Percentiles rank a stretch among this genome's conserved stretches.
Conservation (phyloP, 2,888 invertebrate species). For the Heteromurus nitidus region DNA sequence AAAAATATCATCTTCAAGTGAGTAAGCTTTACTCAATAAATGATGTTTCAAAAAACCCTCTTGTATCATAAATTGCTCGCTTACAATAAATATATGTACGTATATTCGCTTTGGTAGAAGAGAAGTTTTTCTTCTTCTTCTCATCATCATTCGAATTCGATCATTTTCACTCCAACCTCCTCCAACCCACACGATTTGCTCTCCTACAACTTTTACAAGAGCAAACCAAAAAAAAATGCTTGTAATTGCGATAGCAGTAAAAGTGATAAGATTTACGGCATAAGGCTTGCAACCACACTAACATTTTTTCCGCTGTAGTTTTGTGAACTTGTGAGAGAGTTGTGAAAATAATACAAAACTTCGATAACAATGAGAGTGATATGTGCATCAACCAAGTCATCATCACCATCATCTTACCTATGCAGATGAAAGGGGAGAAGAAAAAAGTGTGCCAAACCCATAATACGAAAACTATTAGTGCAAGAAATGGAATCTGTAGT, state of each 20-base stretch:
- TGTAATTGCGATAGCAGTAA: slow-evolving; percentile 36
- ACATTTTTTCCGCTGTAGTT: too few species aligned
- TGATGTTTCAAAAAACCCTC: slow-evolving; percentile 5
- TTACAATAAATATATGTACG: too few species aligned
- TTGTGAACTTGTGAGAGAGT: too few species aligned
- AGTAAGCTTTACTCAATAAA: slow-evolving; percentile 17
- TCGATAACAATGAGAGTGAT: too few species aligned
- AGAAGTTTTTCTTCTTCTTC: background rate
- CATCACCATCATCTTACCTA: slow-evolving; percentile 1
- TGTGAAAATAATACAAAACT: too few species aligned
- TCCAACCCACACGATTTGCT: slow-evolving; percentile 45
- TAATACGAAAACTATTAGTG: slow-evolving; percentile 45
- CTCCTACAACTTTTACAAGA: background rate
- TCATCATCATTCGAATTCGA: slow-evolving; percentile 14
- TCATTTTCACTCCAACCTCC: slow-evolving; percentile 30
- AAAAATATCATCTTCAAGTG: slow-evolving; percentile 21
- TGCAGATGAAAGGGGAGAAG: slow-evolving; percentile 13
- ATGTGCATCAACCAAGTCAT: too few species aligned
- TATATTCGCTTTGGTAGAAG: slow-evolving; percentile 29
- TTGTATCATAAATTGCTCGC: slow-evolving; percentile 19
- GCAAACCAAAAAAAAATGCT: background rate
- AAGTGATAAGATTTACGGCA: slow-evolving; percentile 50
- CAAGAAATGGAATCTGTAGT: slow-evolving; percentile 26
- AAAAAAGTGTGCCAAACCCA: slow-evolving; percentile 31
- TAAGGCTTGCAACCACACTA: slow-evolving; percentile 23